phyloP scores from a whole-genome alignment of 2,888 invertebrate genomes.

The Hyppa rectilinea region DNA sequence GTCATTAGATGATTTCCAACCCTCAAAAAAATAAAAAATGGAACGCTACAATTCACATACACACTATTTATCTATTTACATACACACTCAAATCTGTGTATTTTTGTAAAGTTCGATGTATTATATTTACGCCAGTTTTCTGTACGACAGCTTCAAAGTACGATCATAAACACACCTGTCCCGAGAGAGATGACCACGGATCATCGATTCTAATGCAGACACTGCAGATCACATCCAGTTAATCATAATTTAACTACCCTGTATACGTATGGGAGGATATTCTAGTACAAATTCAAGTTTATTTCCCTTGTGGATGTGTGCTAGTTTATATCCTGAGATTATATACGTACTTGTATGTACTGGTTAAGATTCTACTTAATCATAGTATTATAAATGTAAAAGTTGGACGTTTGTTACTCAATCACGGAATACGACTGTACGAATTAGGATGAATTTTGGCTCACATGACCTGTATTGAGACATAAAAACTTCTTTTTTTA shows the following conservation, averaged over 20 bases:
- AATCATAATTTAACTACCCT: constrained; percentile 58
- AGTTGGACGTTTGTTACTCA: too few species aligned
- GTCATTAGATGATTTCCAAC: too few species aligned
- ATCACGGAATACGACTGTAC: too few species aligned
- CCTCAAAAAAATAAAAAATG: too few species aligned
- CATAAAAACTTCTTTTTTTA: too few species aligned
- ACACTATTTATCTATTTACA: too few species aligned
- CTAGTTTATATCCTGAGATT: not conserved
- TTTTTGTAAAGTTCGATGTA: not conserved
- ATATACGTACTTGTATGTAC: not conserved
- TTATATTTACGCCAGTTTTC: not conserved
- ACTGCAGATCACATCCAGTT: constrained; percentile 53
- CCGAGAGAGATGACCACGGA: constrained; percentile 36
- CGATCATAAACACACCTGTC: constrained; percentile 25
- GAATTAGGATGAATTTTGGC: too few species aligned
- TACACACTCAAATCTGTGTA: not conserved
- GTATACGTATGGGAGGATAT: constrained; percentile 10
- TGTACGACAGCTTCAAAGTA: not conserved
- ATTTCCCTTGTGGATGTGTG: constrained; percentile 47
- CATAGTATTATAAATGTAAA: too few species aligned
- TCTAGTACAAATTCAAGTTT: constrained; percentile 43
- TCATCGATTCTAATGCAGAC: constrained; percentile 57
- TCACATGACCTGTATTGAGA: too few species aligned
- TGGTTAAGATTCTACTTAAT: too few species aligned
- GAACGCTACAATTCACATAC: too few species aligned